phyloP scores from a whole-genome alignment of 2,888 invertebrate genomes.

The Hipparchia semele region DNA sequence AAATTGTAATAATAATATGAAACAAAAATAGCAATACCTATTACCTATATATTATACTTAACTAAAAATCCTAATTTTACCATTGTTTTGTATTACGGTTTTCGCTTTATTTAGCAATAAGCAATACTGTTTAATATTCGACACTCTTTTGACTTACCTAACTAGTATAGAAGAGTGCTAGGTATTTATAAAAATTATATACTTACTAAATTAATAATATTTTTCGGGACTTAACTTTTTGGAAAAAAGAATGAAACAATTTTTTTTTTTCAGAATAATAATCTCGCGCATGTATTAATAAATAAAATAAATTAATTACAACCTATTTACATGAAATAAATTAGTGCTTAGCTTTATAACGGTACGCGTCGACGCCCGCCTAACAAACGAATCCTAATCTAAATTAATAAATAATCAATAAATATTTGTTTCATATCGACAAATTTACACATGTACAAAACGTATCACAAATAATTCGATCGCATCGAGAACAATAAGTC shows the following conservation, averaged over 20 bases:
- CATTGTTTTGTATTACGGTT: too few species aligned
- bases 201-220: not conserved
- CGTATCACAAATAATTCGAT: conserved; percentile 42
- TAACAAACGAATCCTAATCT: conserved; percentile 38
- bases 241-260: conserved; percentile 58
- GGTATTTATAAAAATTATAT: too few species aligned
- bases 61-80: too few species aligned
- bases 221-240: conserved; percentile 41
- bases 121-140: too few species aligned
- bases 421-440: conserved; percentile 50
- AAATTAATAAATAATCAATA: conserved; percentile 36
- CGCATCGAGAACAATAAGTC: conserved; percentile 72
- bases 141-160: too few species aligned
- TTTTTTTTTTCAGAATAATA: conserved; percentile 48
- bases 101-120: too few species aligned
- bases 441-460: conserved; percentile 44
- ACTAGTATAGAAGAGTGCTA: too few species aligned
- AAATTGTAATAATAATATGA: too few species aligned
- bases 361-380: conserved; percentile 45
- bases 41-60: too few species aligned
- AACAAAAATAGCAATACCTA: too few species aligned
- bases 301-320: conserved; percentile 53
- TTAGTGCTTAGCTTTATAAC: conserved; percentile 42
- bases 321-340: conserved; percentile 61
- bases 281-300: conserved; percentile 72